Base-by-base conservation (phyloP, 2,888 invertebrate species). In the Apotomis turbidana region DNA sequence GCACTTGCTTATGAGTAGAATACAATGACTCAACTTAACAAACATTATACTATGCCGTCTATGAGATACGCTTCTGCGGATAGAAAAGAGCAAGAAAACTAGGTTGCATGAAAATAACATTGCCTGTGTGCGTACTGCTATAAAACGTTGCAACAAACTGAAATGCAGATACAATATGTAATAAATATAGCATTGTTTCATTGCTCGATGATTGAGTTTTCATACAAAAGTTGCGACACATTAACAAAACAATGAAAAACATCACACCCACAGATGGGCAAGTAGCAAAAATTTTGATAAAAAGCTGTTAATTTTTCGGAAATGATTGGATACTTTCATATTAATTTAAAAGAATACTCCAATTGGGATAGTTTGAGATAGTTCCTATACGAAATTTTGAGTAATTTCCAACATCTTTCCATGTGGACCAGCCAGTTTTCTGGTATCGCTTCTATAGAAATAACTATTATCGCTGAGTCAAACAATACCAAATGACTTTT, bases 1-100 rank as follows among this genome's bases (percentile, higher is more conserved):
- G 71, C 72, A 41, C 67, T 71, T 71, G 69, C 58, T 72, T 68
- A 59, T 10, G 44, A 59, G 44, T 68, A 71, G 41, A 62, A 71
- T 72, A 72, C 58, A 63, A 62, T 63, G 62, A 57, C 57, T 57
- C 61, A 59, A 71, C 67, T 64, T 59, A 70, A 66, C 70, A 70
- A 66, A 71, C 46, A 60, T 64, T 54, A 64, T 59, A 36, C 54
- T 55, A 71, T 54, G 13, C 55, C 71, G 60, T 60, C 60, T 55
- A 67, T 49, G 59, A 49, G 57, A 54, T 49, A 67, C 10, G n/a
- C 4, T 66, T 55, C 55, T 61, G 66, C 27, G 9, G 38, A 46
- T 61, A 38, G 13, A 70, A 38, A 55, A 36, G 49, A 46, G 13
- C 15, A 54, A 6, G 27, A 27, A 15, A 27, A 27, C 12, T 36